Base-by-base conservation (phyloP, 2,113 vertebrate species). In the Plecotus auritus region DNA sequence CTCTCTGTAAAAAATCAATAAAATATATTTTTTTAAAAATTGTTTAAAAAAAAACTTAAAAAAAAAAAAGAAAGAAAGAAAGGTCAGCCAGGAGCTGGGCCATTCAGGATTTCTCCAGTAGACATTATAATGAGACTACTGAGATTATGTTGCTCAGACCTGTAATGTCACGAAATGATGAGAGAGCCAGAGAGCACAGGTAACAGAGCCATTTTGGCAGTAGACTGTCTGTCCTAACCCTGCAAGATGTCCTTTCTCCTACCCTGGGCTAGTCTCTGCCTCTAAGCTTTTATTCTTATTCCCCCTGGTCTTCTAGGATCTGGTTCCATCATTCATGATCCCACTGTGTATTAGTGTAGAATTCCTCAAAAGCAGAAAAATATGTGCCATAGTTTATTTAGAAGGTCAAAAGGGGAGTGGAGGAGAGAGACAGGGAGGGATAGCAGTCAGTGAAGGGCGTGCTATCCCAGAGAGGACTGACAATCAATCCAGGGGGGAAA, bases 61-160 rank as follows among this genome's bases (percentile, higher is more conserved):
- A 61, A 56, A 66, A 66, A 16, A 54, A 92, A 94, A 95, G 67
- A 61, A 59, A 61, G 22, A 66, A 66, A 16, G 61, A 92, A 94
- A 95, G 67, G 42, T 70, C 73, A 91, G 9, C 14, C 37, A 82
- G 35, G 9, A 80, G 61, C 13, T 18, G 47, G 64, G 77, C 14
- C 56, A 49, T 70, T 78, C 2, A 83, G 87, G 69, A 93, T 86
- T 91, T 94, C 87, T 56, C 92, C 67, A 90, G 54, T 70, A 88
- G 70, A 80, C 80, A 56, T 69, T 28, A 81, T 61, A 80, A 54
- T 26, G 77, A 78, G 42, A 35, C 28, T 88, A 92, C 90, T 85
- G 81, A 87, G 37, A 88, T 90, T 35, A 54, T 14, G 22, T 22
- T 78, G 78, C 26, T 78, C 16, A 40, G 56, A 20, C 7, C 49